These are phyloP conservation scores for Phoeniculus purpureus DNA, from an alignment of 2,797 vertebrate genomes.

Conservation along the genomic window DNA sequence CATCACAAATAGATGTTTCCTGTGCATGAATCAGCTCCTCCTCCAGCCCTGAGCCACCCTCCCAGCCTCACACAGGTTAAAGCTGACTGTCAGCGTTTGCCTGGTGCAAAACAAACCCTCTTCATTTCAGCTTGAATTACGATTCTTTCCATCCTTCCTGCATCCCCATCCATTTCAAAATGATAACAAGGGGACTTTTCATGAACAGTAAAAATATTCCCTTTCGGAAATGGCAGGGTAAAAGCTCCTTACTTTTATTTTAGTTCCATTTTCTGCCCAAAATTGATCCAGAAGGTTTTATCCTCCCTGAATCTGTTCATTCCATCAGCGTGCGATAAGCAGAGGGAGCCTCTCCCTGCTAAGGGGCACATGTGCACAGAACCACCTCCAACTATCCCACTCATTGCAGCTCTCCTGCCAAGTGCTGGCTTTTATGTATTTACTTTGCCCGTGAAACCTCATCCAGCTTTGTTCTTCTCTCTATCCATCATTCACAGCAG, in stretches of 20 bases:
- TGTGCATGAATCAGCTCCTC: background rate
- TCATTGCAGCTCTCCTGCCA: background rate
- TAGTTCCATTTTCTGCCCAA: background rate
- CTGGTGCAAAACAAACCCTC: constrained; percentile 13
- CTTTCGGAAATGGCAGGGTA: background rate
- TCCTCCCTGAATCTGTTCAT: background rate
- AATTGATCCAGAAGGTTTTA: background rate
- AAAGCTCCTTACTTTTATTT: background rate
- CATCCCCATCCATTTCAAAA: background rate
- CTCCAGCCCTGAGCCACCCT: background rate
- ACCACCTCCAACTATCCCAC: background rate
- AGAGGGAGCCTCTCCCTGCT: background rate
- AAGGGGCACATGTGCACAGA: background rate
- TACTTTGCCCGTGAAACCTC: background rate
- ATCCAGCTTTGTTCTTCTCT: background rate
- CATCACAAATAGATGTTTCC: background rate
- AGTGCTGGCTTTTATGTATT: background rate
- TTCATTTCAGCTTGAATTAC: background rate
- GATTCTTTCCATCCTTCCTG: background rate
- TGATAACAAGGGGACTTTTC: background rate
- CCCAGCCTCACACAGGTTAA: background rate
- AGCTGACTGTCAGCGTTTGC: background rate
- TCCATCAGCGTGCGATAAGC: background rate
- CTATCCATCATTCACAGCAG: background rate
- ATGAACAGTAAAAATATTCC: background rate